phyloP scores from a whole-genome alignment of 2,888 invertebrate species.

The Xylota segnis region DNA sequence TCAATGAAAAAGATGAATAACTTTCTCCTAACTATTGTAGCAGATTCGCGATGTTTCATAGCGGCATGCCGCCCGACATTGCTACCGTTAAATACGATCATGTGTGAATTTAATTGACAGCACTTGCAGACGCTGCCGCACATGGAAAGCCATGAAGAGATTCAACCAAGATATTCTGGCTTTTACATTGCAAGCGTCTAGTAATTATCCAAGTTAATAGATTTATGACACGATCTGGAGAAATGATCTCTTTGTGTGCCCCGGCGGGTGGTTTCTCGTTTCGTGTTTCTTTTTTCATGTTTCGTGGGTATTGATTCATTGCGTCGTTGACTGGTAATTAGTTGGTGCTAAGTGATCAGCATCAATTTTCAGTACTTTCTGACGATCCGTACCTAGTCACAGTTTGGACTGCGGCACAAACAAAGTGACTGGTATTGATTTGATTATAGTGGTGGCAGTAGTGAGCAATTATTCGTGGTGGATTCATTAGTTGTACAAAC shows the following conservation, averaged over 20 bases:
- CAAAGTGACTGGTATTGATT: constrained; percentile 23
- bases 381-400: not conserved
- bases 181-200: constrained; percentile 7
- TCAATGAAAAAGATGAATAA: constrained; percentile 60
- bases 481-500: constrained; percentile 39
- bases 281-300: not conserved
- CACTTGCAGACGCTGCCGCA: constrained; percentile 19
- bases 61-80: constrained; percentile 1
- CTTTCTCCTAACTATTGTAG: constrained; percentile 65
- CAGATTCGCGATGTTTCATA: constrained; percentile 37
- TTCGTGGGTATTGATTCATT: constrained; percentile 5
- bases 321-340: constrained; percentile 20
- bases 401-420: not conserved
- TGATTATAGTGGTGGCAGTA: constrained; percentile 17
- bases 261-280: constrained; percentile 8
- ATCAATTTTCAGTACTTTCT: constrained; percentile 9
- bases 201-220: constrained; percentile 37
- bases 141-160: not conserved
- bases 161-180: not conserved
- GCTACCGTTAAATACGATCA: constrained; percentile 60
- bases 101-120: constrained; percentile 61
- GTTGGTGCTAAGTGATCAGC: not conserved
- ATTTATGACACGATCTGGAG: constrained; percentile 31
- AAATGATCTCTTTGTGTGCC: constrained; percentile 3
- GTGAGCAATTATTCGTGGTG: constrained; percentile 2